Evolutionary conservation across 2,113 vertebrate genomes (phyloP).

Genomic region (Marmota monax): DNA sequence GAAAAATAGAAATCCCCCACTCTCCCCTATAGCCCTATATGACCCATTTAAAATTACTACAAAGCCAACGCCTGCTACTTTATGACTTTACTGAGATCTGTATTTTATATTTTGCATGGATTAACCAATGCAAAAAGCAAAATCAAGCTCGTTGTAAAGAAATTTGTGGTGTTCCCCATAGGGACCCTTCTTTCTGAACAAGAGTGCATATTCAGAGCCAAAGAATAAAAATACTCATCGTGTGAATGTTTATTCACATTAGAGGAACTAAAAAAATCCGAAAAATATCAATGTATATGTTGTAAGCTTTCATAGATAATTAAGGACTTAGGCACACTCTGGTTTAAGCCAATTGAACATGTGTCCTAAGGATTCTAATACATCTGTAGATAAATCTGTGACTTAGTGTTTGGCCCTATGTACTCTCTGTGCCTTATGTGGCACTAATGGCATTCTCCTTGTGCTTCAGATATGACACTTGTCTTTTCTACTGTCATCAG

Average conservation of each 20-base stretch:
- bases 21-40: background rate
- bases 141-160: background rate
- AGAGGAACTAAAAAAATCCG: background rate
- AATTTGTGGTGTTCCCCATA: background rate
- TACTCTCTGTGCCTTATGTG: background rate
- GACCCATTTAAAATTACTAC: slow-evolving; percentile 49
- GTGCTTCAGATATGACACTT: background rate
- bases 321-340: background rate
- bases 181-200: background rate
- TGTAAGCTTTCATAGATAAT: background rate
- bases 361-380: background rate
- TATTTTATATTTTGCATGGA: slow-evolving; percentile 45
- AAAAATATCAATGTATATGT: background rate
- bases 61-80: slow-evolving; percentile 13
- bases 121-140: background rate
- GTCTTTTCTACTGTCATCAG: background rate
- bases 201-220: background rate
- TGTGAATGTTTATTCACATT: background rate
- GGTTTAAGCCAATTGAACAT: background rate
- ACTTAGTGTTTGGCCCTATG: background rate
- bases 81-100: background rate
- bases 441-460: background rate
- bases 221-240: background rate
- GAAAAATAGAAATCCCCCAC: background rate
- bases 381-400: background rate